Base-by-base conservation (phyloP, 2,797 vertebrate genomes). In the Psittacula derbiana region DNA sequence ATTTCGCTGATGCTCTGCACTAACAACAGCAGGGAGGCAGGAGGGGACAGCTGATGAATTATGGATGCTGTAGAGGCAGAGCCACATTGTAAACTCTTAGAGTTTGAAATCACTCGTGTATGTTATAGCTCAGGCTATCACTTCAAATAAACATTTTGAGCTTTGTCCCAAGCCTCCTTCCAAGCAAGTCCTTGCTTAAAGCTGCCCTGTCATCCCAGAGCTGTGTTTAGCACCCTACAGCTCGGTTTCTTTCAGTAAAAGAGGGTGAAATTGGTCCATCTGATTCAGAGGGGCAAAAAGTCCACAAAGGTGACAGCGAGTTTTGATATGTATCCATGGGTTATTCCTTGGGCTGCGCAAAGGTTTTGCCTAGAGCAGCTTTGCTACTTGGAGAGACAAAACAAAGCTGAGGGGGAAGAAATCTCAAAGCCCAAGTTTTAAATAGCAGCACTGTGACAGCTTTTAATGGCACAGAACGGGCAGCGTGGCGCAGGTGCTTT, bases 371-470 rank as follows among this genome's bases (percentile, higher is more conserved):
- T 83, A 31, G 57, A 90, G 87, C 82, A 62, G 82, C 61, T 81
- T 65, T 93, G 76, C 74, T 82, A 27, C 74, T 82, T 44, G 60
- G 74, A 82, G 80, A 82, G 70, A 73, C 60, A 62, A 86, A 84
- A 90, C 78, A 92, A 88, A 95, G 41, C 78, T 71, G 52, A 62
- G 33, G 20, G 27, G 52, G 11, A 5, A 31, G 81, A 75, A 44
- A 73, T 81, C 88, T 86, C 66, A 70, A 76, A 91, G 72, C 11
- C 18, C 7, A 21, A 24, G 80, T 92, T 95, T 86, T 84, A 76
- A 95, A 73, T 81, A 92, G 76, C 66, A 88, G 90, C 73, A 24
- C 50, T 60, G 60, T 53, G 66, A 69, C 90, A 84, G 94, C 86
- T 73, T 93, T 93, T 62, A 62, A 74, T 60, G 17, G 40, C 47